Conservation (phyloP, 2,888 invertebrate species). For the Epirrhoe alternata region DNA sequence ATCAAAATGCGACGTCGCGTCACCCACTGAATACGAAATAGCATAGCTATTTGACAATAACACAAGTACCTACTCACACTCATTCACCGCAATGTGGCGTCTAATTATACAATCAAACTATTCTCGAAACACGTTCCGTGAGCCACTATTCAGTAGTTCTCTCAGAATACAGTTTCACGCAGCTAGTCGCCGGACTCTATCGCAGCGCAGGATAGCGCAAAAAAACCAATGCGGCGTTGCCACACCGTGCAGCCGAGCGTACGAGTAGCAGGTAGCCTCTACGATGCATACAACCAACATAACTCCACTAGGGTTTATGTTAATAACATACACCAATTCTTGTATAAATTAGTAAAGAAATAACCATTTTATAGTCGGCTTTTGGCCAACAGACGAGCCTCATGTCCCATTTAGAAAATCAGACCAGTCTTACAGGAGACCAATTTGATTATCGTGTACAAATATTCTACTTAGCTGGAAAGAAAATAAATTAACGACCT, state of each 20-base stretch:
- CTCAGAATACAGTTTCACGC: constrained; percentile 65
- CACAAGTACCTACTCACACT: constrained; percentile 42
- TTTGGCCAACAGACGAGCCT: constrained; percentile 57
- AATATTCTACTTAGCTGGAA: constrained; percentile 39
- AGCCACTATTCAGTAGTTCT: constrained; percentile 60
- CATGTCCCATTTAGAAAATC: constrained; percentile 60
- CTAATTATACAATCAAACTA: constrained; percentile 63
- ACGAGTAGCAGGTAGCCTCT: constrained; percentile 77
- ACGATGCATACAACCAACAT: constrained; percentile 68
- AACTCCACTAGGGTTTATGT: constrained; percentile 54
- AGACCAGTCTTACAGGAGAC: constrained; percentile 61
- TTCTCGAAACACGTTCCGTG: constrained; percentile 64
- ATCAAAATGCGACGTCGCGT: constrained; percentile 64
- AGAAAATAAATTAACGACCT: constrained; percentile 32
- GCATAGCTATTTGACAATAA: constrained; percentile 55
- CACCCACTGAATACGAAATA: constrained; percentile 62
- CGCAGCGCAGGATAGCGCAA: constrained; percentile 71
- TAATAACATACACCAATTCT: constrained; percentile 70
- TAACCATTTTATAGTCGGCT: constrained; percentile 9
- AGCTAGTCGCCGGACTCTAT: constrained; percentile 60
- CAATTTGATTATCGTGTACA: constrained; percentile 54
- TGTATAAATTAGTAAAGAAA: background rate
- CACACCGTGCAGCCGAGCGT: constrained; percentile 78
- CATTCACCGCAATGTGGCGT: constrained; percentile 58
- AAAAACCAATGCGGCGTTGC: constrained; percentile 81